Evolutionary conservation across 2,888 invertebrate species (phyloP).

Genomic region (Nymphalis polychloros): DNA sequence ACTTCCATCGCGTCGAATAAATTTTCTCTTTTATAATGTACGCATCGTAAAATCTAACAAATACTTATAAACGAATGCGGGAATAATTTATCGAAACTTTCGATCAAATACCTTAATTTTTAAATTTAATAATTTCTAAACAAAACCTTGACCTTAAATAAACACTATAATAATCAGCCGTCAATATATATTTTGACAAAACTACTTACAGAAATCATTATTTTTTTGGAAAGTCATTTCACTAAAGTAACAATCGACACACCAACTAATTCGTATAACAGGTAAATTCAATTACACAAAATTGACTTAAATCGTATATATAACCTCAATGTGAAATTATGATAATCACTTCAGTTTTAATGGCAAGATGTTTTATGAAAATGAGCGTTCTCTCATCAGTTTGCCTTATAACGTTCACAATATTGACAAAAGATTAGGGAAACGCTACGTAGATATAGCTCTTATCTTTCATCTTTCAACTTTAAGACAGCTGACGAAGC

Average conservation of each 20-base stretch:
- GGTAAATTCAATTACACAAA: neutral
- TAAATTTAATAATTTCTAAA: neutral
- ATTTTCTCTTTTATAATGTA: neutral
- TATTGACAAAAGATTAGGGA: constrained; percentile 73
- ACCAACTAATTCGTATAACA: neutral
- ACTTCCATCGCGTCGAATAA: neutral
- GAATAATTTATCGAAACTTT: too few relatives aligned
- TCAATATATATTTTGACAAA: constrained; percentile 4
- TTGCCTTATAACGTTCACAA: constrained; percentile 57
- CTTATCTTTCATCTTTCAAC: constrained; percentile 60
- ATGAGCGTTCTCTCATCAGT: constrained; percentile 46
- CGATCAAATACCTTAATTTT: neutral
- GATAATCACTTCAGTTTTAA: constrained; percentile 31
- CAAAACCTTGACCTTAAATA: neutral
- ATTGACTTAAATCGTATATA: neutral
- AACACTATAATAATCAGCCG: neutral
- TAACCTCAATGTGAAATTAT: neutral
- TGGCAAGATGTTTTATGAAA: constrained; percentile 52
- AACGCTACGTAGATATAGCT: constrained; percentile 48
- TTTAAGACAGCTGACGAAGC: constrained; percentile 46
- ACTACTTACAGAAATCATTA: constrained; percentile 74
- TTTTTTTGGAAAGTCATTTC: constrained; percentile 53
- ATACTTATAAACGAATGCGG: neutral
- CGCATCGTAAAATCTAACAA: neutral
- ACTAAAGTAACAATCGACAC: constrained; percentile 1